These are phyloP conservation scores for Aspidoscelis tigris DNA, from an alignment of 2,113 vertebrate genomes.

Conservation along the genomic window DNA sequence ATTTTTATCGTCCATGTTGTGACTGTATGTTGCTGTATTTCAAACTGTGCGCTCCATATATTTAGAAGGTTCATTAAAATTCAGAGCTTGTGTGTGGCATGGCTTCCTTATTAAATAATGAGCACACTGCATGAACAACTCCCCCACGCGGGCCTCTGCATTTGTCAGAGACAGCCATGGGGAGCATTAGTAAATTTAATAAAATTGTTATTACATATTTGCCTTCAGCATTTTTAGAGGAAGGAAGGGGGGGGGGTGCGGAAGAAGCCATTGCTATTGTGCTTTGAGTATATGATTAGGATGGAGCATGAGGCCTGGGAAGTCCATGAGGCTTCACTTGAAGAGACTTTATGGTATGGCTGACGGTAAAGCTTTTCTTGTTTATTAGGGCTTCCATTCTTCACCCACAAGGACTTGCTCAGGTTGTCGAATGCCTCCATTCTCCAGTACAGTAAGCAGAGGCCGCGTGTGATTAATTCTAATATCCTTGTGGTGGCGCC, in stretches of 20 bases:
- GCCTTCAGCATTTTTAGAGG: slow-evolving; percentile 10
- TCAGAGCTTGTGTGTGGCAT: slow-evolving; percentile 43
- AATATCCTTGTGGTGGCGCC: background rate
- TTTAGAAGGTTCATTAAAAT: slow-evolving; percentile 67
- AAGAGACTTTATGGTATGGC: slow-evolving; percentile 37
- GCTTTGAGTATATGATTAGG: slow-evolving; percentile 48
- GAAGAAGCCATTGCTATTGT: slow-evolving; percentile 1
- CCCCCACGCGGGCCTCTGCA: slow-evolving; percentile 37
- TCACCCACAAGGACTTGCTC: slow-evolving; percentile 46
- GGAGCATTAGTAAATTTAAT: slow-evolving; percentile 63
- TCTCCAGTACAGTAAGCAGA: background rate
- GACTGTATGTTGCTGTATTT: slow-evolving; percentile 26
- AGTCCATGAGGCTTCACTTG: slow-evolving; percentile 28
- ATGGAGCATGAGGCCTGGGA: slow-evolving; percentile 27
- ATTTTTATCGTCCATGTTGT: slow-evolving; percentile 38
- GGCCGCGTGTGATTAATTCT: slow-evolving; percentile 8
- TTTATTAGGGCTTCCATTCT: slow-evolving; percentile 41
- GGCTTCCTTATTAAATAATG: slow-evolving; percentile 63
- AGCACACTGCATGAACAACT: slow-evolving; percentile 47
- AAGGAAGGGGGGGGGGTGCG: slow-evolving; percentile 1
- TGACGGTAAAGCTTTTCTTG: slow-evolving; percentile 37
- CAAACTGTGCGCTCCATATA: slow-evolving; percentile 45
- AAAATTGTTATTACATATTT: slow-evolving; percentile 61
- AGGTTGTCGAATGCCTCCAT: slow-evolving; percentile 29
- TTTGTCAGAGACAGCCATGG: slow-evolving; percentile 45